phyloP scores from a whole-genome alignment of 2,888 invertebrate genomes.

The Galeopsomyia nigrocyanea region DNA sequence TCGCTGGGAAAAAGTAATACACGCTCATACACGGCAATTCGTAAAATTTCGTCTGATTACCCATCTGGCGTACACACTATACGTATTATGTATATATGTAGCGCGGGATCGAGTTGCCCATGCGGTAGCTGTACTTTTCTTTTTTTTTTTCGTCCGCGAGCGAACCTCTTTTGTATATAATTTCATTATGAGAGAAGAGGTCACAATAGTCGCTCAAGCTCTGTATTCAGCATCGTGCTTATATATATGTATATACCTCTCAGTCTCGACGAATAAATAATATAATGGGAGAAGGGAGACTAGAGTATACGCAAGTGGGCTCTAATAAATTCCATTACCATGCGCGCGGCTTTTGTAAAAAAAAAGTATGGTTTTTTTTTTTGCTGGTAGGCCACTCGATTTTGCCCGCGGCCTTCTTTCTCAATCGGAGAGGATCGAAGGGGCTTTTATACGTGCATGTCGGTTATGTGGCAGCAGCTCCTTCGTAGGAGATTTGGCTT shows the following conservation, averaged over 20 bases:
- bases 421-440: conserved; percentile 6
- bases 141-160: conserved; percentile 23
- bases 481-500: conserved; percentile 24
- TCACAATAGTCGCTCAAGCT: conserved; percentile 26
- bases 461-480: not conserved
- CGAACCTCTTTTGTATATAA: conserved; percentile 54
- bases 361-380: not conserved
- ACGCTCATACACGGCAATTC: not conserved
- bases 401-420: not conserved
- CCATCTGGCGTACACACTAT: conserved; percentile 57
- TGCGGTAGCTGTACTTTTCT: not conserved
- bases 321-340: conserved; percentile 58
- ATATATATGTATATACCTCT: not conserved
- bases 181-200: conserved; percentile 56
- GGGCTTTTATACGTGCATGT: not conserved
- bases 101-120: conserved; percentile 54
- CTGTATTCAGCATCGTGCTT: no score
- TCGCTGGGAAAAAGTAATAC: not conserved
- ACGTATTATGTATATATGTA: no score
- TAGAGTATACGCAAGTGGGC: conserved; percentile 53
- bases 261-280: conserved; percentile 48
- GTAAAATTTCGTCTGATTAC: conserved; percentile 55
- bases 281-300: conserved; percentile 47
- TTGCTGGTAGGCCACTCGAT: conserved; percentile 8
- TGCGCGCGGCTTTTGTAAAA: not conserved